Evolutionary conservation across 2,113 vertebrate genomes (phyloP).

Genomic region (human): GRCh38 chr15:93473501-93474000

Average conservation of each 20-base stretch:
- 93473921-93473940: slow-evolving; percentile 27
- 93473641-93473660: not conserved
- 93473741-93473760: not conserved
- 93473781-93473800: not conserved
- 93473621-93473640: slow-evolving; percentile 15
- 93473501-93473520: too few relatives aligned
- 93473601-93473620: not conserved
- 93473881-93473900: not conserved
- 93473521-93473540: not conserved
- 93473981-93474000: not conserved
- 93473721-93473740: not conserved
- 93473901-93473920: slow-evolving; percentile 15
- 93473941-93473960: not conserved
- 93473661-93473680: not conserved
- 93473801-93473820: not conserved
- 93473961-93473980: not conserved
- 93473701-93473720: not conserved
- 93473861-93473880: slow-evolving; percentile 48
- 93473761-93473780: not conserved
- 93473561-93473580: slow-evolving; percentile 66
- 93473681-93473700: not conserved
- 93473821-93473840: slow-evolving; percentile 4
- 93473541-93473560: slow-evolving; percentile 32
- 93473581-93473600: slow-evolving; percentile 71
- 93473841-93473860: not conserved